Evolutionary conservation across 2,888 invertebrate genomes (phyloP), one percentile per base, ranked within the genome.

Genomic region (Ctena decussata): DNA sequence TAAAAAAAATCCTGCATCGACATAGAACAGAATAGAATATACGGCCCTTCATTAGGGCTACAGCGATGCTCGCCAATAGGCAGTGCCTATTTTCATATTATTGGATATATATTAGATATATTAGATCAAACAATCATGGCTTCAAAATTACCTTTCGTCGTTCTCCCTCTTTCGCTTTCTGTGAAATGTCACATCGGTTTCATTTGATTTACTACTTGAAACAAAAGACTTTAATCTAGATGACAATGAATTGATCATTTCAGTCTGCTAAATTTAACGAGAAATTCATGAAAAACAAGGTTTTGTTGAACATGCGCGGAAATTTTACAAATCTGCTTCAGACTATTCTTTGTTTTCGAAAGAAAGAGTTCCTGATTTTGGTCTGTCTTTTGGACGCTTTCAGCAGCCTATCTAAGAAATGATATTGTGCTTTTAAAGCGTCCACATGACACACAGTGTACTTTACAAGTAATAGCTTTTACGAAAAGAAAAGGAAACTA

Each of bases 161-260:
- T 53, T 39, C 32, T 79, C 76, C 44, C 82, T 72, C 74, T 87
- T 87, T 69, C 87, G 75, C 70, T 87, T 84, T 49, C 77, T 73
- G 57, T 76, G 79, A 32, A 77, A n/a, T 30, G 32, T 74, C 65
- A 74, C 41, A 41, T 24, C 30, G 30, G 60, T 30, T 37, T 80
- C 79, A 65, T 46, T 37, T n/a, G 65, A 44, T 30, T 87, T 77
- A 41, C 74, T 71, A n/a, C 72, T 73, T 35, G 89, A 89, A 72
- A 90, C 88, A 57, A 91, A 80, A 76, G 92, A 86, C 57, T 89
- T 90, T 44, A 92, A 32, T 83, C 87, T 91, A 35, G 87, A 86
- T 39, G 90, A 89, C 44, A 93, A 84, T 85, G 92, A 91, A 78
- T 83, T 90, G 32, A 93, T 84, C 92, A 93, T 93, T 89, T 87